Evolutionary conservation across 1,140 invertebrate species (phyloP).

Genomic region (Drosophila bocki): DNA sequence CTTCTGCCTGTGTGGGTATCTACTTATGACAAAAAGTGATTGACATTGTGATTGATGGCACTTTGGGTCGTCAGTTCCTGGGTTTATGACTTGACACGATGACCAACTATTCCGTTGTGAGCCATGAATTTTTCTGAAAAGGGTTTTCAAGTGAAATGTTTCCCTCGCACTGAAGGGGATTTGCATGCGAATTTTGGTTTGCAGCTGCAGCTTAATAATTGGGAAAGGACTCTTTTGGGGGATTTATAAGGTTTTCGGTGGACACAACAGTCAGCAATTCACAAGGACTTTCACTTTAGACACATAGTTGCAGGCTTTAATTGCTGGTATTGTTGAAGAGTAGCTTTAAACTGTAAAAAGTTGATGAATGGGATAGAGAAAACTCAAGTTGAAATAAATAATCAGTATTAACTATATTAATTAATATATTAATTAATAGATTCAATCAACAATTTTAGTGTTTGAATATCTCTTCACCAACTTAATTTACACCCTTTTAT

Average conservation of each 20-base stretch:
- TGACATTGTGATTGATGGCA: constrained; percentile 80
- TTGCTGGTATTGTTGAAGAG: not conserved
- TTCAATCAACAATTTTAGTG: not conserved
- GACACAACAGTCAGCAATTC: not conserved
- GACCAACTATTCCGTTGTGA: constrained; percentile 43
- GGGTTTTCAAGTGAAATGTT: constrained; percentile 31
- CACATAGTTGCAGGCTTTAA: not conserved
- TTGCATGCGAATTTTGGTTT: constrained; percentile 28
- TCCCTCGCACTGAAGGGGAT: constrained; percentile 1
- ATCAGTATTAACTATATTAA: too few species aligned
- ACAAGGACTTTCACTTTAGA: not conserved
- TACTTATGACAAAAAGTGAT: constrained; percentile 78
- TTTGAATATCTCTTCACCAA: not conserved
- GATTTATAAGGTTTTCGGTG: not conserved
- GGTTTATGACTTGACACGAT: constrained; percentile 70
- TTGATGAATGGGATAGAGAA: too few species aligned
- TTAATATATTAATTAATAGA: not conserved
- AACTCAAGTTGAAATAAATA: too few species aligned
- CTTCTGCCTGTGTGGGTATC: constrained; percentile 46
- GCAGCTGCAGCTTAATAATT: constrained; percentile 6
- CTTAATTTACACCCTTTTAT: not conserved
- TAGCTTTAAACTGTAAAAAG: too few species aligned
- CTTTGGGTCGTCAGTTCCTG: constrained; percentile 57
- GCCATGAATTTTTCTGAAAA: constrained; percentile 30
- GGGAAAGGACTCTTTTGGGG: not conserved